Conservation (phyloP, 2,888 invertebrate species). For the Sminthurides aquaticus region DNA sequence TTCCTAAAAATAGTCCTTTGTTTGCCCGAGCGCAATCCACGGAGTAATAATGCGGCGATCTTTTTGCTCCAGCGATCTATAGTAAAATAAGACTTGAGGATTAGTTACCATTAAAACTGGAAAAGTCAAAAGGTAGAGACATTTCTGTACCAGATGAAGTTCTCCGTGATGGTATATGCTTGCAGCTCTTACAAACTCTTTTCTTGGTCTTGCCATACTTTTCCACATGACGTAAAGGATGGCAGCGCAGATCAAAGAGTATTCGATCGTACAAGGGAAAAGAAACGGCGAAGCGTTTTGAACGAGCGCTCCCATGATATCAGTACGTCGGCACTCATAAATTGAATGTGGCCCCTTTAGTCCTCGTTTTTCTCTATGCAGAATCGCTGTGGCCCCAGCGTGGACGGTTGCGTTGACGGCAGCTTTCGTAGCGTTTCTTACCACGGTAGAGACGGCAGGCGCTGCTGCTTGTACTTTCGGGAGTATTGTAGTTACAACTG, state of each 20-base stretch:
- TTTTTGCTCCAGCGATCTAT: slow-evolving; percentile 31
- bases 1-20: slow-evolving; percentile 81
- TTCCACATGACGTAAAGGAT: slow-evolving; percentile 87
- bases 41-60: slow-evolving; percentile 65
- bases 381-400: not conserved
- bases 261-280: slow-evolving; percentile 85
- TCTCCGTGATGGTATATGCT: slow-evolving; percentile 26
- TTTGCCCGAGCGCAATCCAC: slow-evolving; percentile 91
- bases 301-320: slow-evolving; percentile 50
- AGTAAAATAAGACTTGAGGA: too few relatives aligned
- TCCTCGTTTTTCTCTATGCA: slow-evolving; percentile 34
- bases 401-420: not conserved
- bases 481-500: too few relatives aligned
- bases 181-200: not conserved
- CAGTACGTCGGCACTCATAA: slow-evolving; percentile 44
- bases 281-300: slow-evolving; percentile 68
- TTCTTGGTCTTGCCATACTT: slow-evolving; percentile 48
- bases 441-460: not conserved
- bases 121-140: too few relatives aligned
- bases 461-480: not conserved
- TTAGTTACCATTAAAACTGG: too few relatives aligned
- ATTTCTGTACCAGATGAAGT: slow-evolving; percentile 27
- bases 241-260: slow-evolving; percentile 82
- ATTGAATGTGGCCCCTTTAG: slow-evolving; percentile 43
- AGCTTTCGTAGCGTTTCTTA: slow-evolving; percentile 9